These are phyloP conservation scores for Lamprologus ornatipinnis DNA, from an alignment of 2,113 vertebrate species.

Conservation along the genomic window DNA sequence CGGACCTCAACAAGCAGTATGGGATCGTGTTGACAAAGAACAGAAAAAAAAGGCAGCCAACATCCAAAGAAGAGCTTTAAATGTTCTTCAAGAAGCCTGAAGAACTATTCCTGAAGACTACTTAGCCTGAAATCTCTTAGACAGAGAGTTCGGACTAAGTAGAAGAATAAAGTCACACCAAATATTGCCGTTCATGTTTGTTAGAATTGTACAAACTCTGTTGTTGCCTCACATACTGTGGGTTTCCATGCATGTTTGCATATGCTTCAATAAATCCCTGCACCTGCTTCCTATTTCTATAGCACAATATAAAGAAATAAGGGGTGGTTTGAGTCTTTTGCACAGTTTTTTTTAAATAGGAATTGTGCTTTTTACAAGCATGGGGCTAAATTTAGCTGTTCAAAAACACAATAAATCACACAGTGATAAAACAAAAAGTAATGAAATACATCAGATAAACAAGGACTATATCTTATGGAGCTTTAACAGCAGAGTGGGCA, in stretches of 20 bases:
- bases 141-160: not conserved
- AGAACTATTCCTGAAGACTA: not conserved
- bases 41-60: not conserved
- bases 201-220: not conserved
- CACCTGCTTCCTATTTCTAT: not conserved
- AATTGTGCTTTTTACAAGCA: not conserved
- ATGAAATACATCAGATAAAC: not conserved
- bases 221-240: not conserved
- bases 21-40: not conserved
- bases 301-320: not conserved
- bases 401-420: not conserved
- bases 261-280: not conserved
- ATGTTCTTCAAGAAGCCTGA: not conserved
- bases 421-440: not conserved
- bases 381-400: not conserved
- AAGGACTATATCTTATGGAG: not conserved
- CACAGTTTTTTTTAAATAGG: not conserved
- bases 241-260: not conserved
- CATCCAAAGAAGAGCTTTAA: not conserved
- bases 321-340: not conserved
- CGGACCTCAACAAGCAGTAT: not conserved
- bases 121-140: accelerated
- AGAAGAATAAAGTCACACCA: not conserved
- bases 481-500: not conserved
- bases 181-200: not conserved